Base-by-base conservation (phyloP, 2,888 invertebrate genomes). In the Luperina testacea region DNA sequence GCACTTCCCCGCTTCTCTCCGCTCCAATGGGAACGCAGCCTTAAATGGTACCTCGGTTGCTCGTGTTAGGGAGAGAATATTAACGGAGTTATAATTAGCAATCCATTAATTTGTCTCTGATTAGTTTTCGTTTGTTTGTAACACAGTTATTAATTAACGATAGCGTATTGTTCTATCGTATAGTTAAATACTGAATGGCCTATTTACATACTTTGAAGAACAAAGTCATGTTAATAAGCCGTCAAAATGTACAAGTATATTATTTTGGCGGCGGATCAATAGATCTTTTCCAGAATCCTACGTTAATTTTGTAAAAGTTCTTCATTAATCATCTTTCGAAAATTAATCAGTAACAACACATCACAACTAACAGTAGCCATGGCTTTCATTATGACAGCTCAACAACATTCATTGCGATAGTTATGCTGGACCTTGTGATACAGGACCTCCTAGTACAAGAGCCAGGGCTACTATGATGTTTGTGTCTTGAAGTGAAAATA, bases 61-160 rank as follows among this genome's bases (percentile, higher is more conserved):
- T 76, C 59, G 67, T 61, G 42, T 53, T 48, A 57, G 64, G 32
- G 24, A 61, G 53, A 11, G 27, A 61, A 61, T 61, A 53, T 45
- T 61, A 59, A 45, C 45, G 2, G 32, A 68, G 61, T 68, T 77
- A 38, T 45, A 71, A 65, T 78, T 59, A 77, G 69, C 24, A 38
- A 78, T 83, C 78, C 65, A 81, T 83, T 83, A 70, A 70, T 83
- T 81, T 69, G 45, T 8, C 6, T 82, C 61, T 77, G 77, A 82
- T 80, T 70, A 80, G 64, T 70, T 77, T 78, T 59, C 38, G 51
- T 70, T 84, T 61, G 80, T 79, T 65, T 64, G 42, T 42, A 57
- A 84, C 84, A 51, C 63, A 80, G 48, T 84, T 84, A 51, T 84
- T 81, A 80, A 80, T 84, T 64, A 83, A 80, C 48, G 38, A 69